Base-by-base conservation (phyloP, 2,888 invertebrate genomes). In the Pimpla rufipes region DNA sequence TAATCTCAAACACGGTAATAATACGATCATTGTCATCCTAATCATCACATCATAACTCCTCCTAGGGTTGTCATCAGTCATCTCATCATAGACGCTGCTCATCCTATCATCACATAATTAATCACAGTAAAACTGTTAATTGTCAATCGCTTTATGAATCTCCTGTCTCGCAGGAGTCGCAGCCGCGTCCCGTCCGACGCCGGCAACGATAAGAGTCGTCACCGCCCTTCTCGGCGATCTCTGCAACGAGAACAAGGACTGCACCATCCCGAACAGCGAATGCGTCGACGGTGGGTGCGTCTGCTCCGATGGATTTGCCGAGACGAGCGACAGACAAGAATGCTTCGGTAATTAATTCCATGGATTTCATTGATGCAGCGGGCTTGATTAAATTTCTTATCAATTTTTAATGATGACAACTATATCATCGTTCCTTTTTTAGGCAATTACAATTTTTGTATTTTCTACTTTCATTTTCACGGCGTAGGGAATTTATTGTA, bases 181-280 rank as follows among this genome's bases (percentile, higher is more conserved):
- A 50, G 94, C 95, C 81, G 94, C 94, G 62, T 95, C 94, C 90
- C 94, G 95, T 86, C 95, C 96, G 64, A 96, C 96, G 0, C 95
- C 95, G 29, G 95, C 96, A 18, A 95, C 95, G 37, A 95, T 95
- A 80, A 94, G 95, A 86, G 94, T 94, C 93, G 95, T 94, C 89
- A 95, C 93, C 52, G 96, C 97, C 8, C 94, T 97, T 81, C 94
- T 98, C 21, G 97, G 97, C 8, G 97, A 97, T 92, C 93, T 97
- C 45, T 98, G 98, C 93, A 94, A 95, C 16, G 95, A 95, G 83
- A 95, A 95, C 90, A 94, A 94, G 37, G 96, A 96, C 90, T 97
- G 97, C 92, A 92, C 94, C 23, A 96, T 97, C 68, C 95, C 95
- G 6, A 96, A 97, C 89, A 97, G 97, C 81, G 94, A 95, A 83